Base-by-base conservation (phyloP, 2,113 vertebrate genomes). In the Dasypus novemcinctus region DNA sequence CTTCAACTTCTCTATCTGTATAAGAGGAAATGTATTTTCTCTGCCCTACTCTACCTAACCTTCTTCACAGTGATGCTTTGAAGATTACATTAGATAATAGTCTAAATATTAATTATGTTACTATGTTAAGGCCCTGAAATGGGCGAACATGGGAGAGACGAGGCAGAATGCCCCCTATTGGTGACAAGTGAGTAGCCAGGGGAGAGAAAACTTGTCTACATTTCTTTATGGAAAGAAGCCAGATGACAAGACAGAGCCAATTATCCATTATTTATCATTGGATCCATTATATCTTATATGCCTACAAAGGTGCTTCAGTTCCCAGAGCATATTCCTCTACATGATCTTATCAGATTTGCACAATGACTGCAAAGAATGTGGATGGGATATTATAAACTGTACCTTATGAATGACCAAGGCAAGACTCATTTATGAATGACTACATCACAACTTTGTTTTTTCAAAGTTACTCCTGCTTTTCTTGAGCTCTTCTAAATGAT, bases 241-340 rank as follows among this genome's bases (percentile, higher is more conserved):
- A 21, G 21, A 68, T 41, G 33, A 14, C 20, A 29, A 11, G 13
- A 59, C n/a, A 49, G 54, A 76, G 5, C 17, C 49, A 1, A 0
- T 54, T 36, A 1, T 66, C 23, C 2, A 23, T 43, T 5, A 10
- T n/a, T 41, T 31, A 2, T 33, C 29, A 33, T 64, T 64, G 29
- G 13, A 10, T 64, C 14, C 27, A 64, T 7, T 64, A 33, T 9
- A 1, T 31, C 8, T 1, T 66, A 13, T 11, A 7, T 11, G 41
- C 4, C 10, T 11, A 7, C 41, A 33, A 14, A 1, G 5, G 5
- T 54, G 54, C 78, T 36, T 36, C 33, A 23, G 20, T 7, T 52
- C 7, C 23, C 11, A 23, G 17, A 0, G 1, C 4, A 7, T 54
- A 18, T 21, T n/a, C 14, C 20, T 75, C 33, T 25, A 12, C 0